Evolutionary conservation across 2,113 vertebrate species (phyloP).

Genomic region (Cyanistes caeruleus): DNA sequence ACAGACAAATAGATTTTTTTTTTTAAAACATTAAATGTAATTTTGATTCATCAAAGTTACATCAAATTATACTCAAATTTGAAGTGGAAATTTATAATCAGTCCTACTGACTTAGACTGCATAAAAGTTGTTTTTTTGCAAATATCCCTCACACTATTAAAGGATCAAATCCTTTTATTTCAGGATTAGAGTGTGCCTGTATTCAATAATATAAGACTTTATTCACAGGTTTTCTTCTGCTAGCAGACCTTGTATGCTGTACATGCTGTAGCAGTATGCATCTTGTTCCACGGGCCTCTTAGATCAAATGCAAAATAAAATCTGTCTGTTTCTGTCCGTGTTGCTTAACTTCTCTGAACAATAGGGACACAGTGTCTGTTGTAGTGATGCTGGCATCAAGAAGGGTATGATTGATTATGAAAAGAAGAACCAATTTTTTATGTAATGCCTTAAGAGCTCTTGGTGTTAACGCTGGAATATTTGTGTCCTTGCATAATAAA

Average conservation of each 20-base stretch:
- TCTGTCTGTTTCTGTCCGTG: background rate
- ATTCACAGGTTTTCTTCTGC: background rate
- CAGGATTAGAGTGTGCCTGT: background rate
- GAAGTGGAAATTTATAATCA: background rate
- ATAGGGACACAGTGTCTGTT: background rate
- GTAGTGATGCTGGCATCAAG: background rate
- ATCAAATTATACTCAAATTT: background rate
- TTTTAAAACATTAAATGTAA: background rate
- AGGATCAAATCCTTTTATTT: background rate
- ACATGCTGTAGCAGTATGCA: background rate
- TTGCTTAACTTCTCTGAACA: background rate
- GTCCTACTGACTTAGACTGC: background rate
- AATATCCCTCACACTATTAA: background rate
- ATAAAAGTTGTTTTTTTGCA: background rate
- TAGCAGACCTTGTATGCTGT: background rate
- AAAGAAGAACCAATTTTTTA: background rate
- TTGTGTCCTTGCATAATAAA: conserved; percentile 47
- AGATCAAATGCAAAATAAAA: background rate
- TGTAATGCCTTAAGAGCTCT: background rate
- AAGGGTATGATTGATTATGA: background rate
- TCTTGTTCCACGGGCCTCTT: background rate
- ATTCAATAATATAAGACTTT: background rate
- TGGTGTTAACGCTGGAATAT: background rate
- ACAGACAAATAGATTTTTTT: background rate
- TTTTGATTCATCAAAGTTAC: background rate